Conservation (phyloP, 2,797 vertebrate species). For the Leptodactylus fallax region DNA sequence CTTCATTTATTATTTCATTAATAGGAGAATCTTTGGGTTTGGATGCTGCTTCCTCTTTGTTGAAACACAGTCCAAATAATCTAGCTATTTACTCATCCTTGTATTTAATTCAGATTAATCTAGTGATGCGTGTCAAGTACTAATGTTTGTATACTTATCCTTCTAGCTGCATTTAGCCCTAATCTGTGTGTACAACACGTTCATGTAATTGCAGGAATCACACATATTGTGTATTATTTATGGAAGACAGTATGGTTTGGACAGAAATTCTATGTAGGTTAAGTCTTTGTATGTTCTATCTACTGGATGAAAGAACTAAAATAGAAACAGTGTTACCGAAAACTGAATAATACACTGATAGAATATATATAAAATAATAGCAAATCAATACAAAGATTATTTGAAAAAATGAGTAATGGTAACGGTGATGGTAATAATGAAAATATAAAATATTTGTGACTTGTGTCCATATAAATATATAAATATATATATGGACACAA, state of each 20-base stretch:
- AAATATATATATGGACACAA: too few species aligned
- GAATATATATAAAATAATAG: too few species aligned
- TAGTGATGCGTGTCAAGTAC: constrained; percentile 41
- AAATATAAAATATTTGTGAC: too few species aligned
- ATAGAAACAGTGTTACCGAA: not conserved
- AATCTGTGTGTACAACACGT: constrained; percentile 46
- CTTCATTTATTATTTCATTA: not conserved
- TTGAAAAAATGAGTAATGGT: too few species aligned
- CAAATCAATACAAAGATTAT: too few species aligned
- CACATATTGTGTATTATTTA: constrained; percentile 25
- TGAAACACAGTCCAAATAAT: constrained; percentile 23
- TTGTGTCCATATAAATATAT: too few species aligned
- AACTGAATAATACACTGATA: not conserved
- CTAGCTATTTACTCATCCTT: constrained; percentile 20
- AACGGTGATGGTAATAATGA: too few species aligned
- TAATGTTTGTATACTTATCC: constrained; percentile 45
- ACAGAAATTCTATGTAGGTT: not conserved
- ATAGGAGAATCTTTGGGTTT: not conserved
- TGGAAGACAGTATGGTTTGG: constrained; percentile 6
- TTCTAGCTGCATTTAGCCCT: constrained; percentile 18
- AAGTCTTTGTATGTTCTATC: not conserved
- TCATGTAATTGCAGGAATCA: constrained; percentile 19
- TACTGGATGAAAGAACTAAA: not conserved
- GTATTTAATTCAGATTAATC: constrained; percentile 39
- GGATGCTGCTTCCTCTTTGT: constrained; percentile 8